These are phyloP conservation scores for Acleris holmiana DNA, from an alignment of 2,888 invertebrate genomes.

Conservation along the genomic window DNA sequence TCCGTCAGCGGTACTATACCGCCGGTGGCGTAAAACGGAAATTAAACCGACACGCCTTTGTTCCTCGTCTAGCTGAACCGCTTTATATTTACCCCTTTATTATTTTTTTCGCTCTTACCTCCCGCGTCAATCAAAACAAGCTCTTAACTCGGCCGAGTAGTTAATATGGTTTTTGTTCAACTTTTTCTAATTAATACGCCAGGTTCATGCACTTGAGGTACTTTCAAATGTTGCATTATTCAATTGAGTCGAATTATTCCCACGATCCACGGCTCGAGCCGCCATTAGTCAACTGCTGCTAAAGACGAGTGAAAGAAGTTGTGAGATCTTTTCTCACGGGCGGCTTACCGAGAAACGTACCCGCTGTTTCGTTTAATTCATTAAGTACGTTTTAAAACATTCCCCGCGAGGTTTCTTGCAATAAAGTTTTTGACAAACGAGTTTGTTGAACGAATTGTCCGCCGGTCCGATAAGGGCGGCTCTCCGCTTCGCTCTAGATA, in stretches of 20 bases:
- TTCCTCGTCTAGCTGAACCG: conserved; percentile 40
- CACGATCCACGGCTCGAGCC: conserved; percentile 56
- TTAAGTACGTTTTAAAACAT: conserved; percentile 35
- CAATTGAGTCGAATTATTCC: conserved; percentile 48
- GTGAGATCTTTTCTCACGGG: conserved; percentile 69
- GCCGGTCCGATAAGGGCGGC: conserved; percentile 22
- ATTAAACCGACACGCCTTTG: conserved; percentile 65
- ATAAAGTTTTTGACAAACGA: conserved; percentile 30
- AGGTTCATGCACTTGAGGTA: conserved; percentile 17
- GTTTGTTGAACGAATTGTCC: conserved; percentile 20
- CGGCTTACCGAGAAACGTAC: conserved; percentile 56
- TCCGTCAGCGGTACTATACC: conserved; percentile 39
- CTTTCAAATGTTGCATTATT: conserved; percentile 30
- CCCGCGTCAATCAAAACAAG: conserved; percentile 9
- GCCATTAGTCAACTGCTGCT: conserved; percentile 61
- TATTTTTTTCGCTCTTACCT: background rate
- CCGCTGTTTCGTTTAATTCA: conserved; percentile 61
- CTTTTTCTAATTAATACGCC: conserved; percentile 6
- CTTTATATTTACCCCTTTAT: conserved; percentile 27
- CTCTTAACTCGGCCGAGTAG: background rate
- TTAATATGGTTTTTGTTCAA: background rate
- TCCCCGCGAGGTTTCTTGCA: conserved; percentile 22
- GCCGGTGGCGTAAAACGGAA: conserved; percentile 55
- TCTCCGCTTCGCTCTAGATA: conserved; percentile 22
- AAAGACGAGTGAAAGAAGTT: conserved; percentile 63